Evolutionary conservation across 2,888 invertebrate genomes (phyloP), one percentile per base, ranked within the genome.

Genomic region (Zygothrica quintamaculata): DNA sequence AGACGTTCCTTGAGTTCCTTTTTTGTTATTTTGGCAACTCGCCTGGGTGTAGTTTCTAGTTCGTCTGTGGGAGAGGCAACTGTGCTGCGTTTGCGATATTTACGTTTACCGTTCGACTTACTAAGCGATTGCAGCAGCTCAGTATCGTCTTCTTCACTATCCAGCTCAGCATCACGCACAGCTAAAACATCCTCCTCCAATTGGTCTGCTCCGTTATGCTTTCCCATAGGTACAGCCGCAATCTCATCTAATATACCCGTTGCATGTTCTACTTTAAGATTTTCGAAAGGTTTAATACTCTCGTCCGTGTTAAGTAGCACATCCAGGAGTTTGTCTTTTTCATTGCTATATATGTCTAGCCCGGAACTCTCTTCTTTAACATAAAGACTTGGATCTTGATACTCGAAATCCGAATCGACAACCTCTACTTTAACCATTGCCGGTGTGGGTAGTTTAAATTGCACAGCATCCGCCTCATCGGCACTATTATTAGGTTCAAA

Each of bases 281-380:
- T 81, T 11, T 87, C 85, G 33, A 84, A 87, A 3, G 88, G 87
- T 43, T 76, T 79, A 0, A 78, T 46, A 2, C 67, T 69, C 40
- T 81, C 78, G 12, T 77, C 71, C 11, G 88, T 76, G 33, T 71
- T 79, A 4, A 90, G 77, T 34, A 90, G 53, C 15, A 78, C 77
- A 44, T 89, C 87, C 1, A 89, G 56, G 5, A 90, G 66, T 39
- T 88, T 82, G 50, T 89, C 89, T 39, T 89, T 88, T 16, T 89
- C 88, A 43, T 72, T 85, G 64, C 84, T 85, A 22, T 88, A 89
- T 6, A 89, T 81, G 40, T 84, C 88, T 8, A 67, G 37, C 2
- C 70, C 84, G 6, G 44, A 42, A 4, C 82, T 81, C 39, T 88
- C 84, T 55, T 87, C 89, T 48, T 90, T 90, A 0, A 87, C 79